Conservation (phyloP, 2,888 invertebrate genomes). For the Lasioglossum oenotherae region DNA sequence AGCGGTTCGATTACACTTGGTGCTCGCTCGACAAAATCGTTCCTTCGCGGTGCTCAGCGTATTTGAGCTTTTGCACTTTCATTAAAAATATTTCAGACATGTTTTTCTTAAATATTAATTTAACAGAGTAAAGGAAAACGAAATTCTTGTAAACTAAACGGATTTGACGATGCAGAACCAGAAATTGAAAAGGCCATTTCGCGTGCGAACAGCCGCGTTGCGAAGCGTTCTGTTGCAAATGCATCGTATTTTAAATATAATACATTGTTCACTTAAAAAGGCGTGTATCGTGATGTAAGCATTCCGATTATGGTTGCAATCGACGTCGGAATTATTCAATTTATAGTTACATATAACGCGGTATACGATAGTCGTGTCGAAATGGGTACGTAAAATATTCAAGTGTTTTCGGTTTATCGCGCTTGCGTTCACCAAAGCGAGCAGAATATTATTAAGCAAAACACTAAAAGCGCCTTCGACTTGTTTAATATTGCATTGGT, state of each 20-base stretch:
- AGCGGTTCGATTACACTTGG: no score
- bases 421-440: not conserved
- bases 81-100: no score
- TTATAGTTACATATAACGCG: not conserved
- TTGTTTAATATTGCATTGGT: not conserved
- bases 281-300: not conserved
- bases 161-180: not conserved
- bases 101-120: no score
- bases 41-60: no score
- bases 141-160: not conserved
- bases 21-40: no score
- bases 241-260: not conserved
- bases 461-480: not conserved
- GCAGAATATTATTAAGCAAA: not conserved
- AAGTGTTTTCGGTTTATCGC: conserved; percentile 5
- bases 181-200: not conserved
- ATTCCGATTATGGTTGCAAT: not conserved
- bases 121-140: not conserved
- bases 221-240: not conserved
- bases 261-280: not conserved
- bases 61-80: no score
- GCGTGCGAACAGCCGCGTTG: not conserved
- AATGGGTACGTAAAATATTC: not conserved
- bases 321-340: not conserved
- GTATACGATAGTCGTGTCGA: not conserved